Evolutionary conservation across 2,797 vertebrate genomes (phyloP).

Genomic region (Coregonus suidteri): DNA sequence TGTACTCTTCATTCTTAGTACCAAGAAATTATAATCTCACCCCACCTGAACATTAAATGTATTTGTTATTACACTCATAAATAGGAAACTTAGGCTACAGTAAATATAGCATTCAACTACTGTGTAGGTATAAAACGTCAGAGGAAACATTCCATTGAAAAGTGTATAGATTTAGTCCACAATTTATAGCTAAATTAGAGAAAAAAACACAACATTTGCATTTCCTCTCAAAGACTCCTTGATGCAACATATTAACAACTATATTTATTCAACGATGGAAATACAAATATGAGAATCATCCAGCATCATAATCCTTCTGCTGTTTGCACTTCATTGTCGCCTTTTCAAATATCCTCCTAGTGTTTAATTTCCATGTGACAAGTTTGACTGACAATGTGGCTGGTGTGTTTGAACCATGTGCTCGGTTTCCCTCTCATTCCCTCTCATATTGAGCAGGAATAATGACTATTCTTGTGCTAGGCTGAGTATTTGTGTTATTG

Average conservation of each 20-base stretch:
- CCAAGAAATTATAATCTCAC: not conserved
- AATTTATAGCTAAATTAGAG: not conserved
- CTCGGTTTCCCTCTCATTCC: slow-evolving; percentile 74
- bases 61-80: not conserved
- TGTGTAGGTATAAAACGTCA: not conserved
- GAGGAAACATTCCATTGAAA: not conserved
- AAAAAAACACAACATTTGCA: slow-evolving; percentile 34
- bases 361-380: slow-evolving; percentile 71
- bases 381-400: slow-evolving; percentile 72
- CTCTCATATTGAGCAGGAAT: slow-evolving; percentile 75
- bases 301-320: slow-evolving; percentile 56
- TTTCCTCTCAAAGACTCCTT: slow-evolving; percentile 31
- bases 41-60: not conserved
- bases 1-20: not conserved
- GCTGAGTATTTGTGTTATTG: slow-evolving; percentile 78
- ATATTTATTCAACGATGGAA: slow-evolving; percentile 58
- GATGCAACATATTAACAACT: slow-evolving; percentile 34
- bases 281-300: slow-evolving; percentile 62
- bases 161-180: slow-evolving; percentile 9
- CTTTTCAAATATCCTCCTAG: slow-evolving; percentile 65
- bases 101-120: not conserved
- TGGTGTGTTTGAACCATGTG: slow-evolving; percentile 68
- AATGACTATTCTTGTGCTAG: slow-evolving; percentile 75
- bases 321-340: slow-evolving; percentile 55
- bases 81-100: not conserved